These are phyloP conservation scores for Brachystomella parvula DNA, from an alignment of 1,140 invertebrate species.

Conservation along the genomic window DNA sequence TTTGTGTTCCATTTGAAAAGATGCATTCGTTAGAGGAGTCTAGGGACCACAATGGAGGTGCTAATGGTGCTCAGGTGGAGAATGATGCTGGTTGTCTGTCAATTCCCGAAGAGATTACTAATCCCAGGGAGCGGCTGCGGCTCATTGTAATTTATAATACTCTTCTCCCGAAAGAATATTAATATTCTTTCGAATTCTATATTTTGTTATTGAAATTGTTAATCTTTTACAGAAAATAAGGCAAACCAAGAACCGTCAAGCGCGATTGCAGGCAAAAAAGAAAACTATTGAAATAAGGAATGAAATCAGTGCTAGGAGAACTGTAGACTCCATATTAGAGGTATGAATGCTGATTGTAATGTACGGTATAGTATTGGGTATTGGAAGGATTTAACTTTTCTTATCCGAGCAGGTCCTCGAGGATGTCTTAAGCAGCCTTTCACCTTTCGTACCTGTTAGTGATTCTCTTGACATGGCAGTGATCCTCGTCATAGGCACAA, in stretches of 20 bases:
- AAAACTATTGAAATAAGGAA: not conserved
- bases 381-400: too few relatives aligned
- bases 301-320: not conserved
- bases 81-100: too few relatives aligned
- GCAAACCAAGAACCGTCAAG: not conserved
- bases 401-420: too few relatives aligned
- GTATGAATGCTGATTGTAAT: not conserved
- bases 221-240: not conserved
- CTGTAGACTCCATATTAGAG: not conserved
- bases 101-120: not conserved
- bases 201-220: not conserved
- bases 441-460: too few relatives aligned
- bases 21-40: not conserved
- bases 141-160: not conserved
- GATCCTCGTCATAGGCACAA: slow-evolving; percentile 21
- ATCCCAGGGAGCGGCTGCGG: not conserved
- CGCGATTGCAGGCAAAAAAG: not conserved
- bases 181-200: not conserved
- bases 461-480: slow-evolving; percentile 7
- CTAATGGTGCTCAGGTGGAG: not conserved
- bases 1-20: slow-evolving; percentile 29
- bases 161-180: too few relatives aligned
- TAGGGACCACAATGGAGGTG: not conserved
- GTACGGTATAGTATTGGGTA: too few relatives aligned
- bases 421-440: too few relatives aligned